Base-by-base conservation (phyloP, 2,113 vertebrate species). In the Sinocyclocheilus maitianheensis region DNA sequence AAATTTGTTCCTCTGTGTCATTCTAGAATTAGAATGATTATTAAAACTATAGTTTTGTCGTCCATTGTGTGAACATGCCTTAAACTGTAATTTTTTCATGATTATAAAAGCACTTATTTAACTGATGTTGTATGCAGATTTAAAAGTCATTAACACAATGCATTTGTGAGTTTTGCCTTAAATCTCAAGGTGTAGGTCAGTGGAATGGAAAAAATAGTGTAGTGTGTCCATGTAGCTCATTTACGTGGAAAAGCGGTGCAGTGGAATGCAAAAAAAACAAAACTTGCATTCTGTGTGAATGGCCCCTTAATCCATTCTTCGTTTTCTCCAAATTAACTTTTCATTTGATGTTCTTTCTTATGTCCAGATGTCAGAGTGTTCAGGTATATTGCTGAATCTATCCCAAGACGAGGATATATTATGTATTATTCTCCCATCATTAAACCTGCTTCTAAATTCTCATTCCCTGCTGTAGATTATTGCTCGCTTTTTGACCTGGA, bases 401-500 rank as follows among this genome's bases (percentile, higher is more conserved):
- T 51, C 11, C 48, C 48, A 51, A 51, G 34, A 40, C 3, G 1
- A 40, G 9, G 1, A 43, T 9, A 43, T 72, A 40, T 72, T 22
- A 0, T 37, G 11, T 22, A 43, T 22, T 72, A 11, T 40, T 22
- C 40, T 67, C 1, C 4, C 62, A 81, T 81, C 43, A 69, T 69
- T 67, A 81, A 81, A n/a, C 2, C 0, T 1, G 13, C 22, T 9
- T 51, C n/a, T 85, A 40, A 63, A 63, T 77, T 10, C 24, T 46
- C 2, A 48, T 81, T 88, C 53, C 6, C 30, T 79, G 46, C 62
- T 53, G 60, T 88, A 99, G 98, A 99, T 96, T 98, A 98, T 89
- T 96, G 97, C 90, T 98, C 98, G 0, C 93, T 99, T 1, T 97
- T 99, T 91, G 97, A 99, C 93, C 94, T 99, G 95, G 98, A 99